A percentile compares a stretch with the other conserved stretches of the same genome.
phyloP scores from a whole-genome alignment of 2,113 vertebrate species.

The Lucifuga dentata region DNA sequence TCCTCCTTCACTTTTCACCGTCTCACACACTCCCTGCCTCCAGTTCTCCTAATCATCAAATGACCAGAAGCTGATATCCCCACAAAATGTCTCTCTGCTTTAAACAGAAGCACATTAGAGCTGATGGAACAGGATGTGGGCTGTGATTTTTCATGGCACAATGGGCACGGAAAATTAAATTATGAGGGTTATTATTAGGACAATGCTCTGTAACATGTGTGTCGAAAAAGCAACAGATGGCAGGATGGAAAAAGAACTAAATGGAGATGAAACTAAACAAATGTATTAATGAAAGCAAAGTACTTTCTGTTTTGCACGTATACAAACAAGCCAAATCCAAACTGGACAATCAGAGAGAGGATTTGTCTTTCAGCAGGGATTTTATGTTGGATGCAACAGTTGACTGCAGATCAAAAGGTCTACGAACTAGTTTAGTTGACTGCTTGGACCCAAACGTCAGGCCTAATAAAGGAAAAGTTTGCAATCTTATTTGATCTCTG shows the following conservation, averaged over 20 bases:
- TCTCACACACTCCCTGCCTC: too few relatives aligned
- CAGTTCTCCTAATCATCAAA: not conserved
- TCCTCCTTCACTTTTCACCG: not conserved
- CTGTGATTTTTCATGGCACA: conserved; percentile 25
- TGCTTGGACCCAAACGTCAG: not conserved
- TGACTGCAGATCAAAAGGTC: not conserved
- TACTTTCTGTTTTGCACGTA: too few relatives aligned
- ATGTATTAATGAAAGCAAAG: too few relatives aligned
- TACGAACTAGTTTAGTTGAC: not conserved
- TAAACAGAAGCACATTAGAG: not conserved
- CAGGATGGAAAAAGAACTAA: not conserved
- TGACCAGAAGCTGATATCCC: not conserved
- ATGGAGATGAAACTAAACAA: not conserved
- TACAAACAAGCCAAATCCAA: too few relatives aligned
- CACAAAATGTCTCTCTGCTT: not conserved
- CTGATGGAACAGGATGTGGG: conserved; percentile 13
- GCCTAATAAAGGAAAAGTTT: not conserved
- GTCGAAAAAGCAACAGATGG: conserved; percentile 7
- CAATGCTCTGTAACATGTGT: not conserved
- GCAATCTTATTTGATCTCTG: not conserved
- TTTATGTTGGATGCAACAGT: too few relatives aligned
- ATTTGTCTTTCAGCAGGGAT: too few relatives aligned
- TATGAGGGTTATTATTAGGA: conserved; percentile 25
- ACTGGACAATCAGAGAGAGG: too few relatives aligned
- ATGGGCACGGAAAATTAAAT: conserved; percentile 27